phyloP scores from a whole-genome alignment of 2,888 invertebrate species.

The Epirrita christyi region DNA sequence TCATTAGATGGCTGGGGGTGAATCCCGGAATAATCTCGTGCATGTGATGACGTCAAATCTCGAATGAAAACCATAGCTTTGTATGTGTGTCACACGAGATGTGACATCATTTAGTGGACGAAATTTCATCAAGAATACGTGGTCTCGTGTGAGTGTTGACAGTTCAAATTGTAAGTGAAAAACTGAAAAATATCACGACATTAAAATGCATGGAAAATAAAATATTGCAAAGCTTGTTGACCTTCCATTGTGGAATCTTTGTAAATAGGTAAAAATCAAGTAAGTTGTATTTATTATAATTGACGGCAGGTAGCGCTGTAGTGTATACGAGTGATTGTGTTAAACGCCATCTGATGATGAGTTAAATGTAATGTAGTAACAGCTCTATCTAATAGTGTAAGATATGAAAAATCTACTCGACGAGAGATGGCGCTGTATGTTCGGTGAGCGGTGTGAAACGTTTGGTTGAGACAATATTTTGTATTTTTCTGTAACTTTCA shows the following conservation, averaged over 20 bases:
- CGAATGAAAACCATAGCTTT: too few relatives aligned
- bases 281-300: constrained; percentile 39
- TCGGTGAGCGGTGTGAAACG: constrained; percentile 41
- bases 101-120: too few relatives aligned
- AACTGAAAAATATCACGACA: constrained; percentile 31
- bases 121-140: too few relatives aligned
- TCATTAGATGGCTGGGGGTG: too few relatives aligned
- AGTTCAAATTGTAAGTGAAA: constrained; percentile 21
- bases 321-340: constrained; percentile 44
- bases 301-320: constrained; percentile 43
- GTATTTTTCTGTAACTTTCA: constrained; percentile 38
- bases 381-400: constrained; percentile 35
- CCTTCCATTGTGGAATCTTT: constrained; percentile 38
- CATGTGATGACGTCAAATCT: too few relatives aligned
- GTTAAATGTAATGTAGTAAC: constrained; percentile 33
- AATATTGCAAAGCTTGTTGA: constrained; percentile 37
- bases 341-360: constrained; percentile 42
- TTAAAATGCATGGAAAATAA: constrained; percentile 33
- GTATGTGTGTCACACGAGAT: too few relatives aligned
- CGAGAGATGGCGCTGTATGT: constrained; percentile 43
- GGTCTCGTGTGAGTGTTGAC: neutral
- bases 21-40: too few relatives aligned
- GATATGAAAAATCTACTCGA: constrained; percentile 31
- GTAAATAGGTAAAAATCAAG: constrained; percentile 24
- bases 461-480: constrained; percentile 20